Conservation (phyloP, 2,797 vertebrate genomes). For the Enteromius mattozi region DNA sequence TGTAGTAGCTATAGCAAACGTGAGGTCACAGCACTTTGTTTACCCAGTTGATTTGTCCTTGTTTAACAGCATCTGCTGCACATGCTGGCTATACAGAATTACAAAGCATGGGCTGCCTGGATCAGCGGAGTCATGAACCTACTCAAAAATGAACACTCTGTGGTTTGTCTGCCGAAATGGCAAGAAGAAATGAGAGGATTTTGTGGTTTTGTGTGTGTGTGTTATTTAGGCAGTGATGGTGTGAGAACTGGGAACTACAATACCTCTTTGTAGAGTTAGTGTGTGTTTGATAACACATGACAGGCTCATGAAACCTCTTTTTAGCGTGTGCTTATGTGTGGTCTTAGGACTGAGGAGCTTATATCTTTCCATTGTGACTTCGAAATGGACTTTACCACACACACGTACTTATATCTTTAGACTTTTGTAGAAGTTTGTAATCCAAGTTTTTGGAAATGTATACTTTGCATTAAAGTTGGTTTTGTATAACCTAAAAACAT, state of each 20-base stretch:
- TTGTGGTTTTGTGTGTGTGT: neutral
- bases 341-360: neutral
- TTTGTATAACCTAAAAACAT: neutral
- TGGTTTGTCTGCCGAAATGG: constrained; percentile 15
- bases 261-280: constrained; percentile 1
- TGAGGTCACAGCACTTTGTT: constrained; percentile 31
- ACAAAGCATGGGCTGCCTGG: constrained; percentile 12
- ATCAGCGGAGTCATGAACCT: constrained; percentile 23
- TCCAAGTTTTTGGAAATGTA: neutral
- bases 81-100: constrained; percentile 28
- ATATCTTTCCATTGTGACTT: neutral
- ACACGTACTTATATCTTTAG: neutral
- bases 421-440: neutral
- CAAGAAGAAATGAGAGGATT: constrained; percentile 8
- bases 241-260: neutral
- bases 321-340: neutral
- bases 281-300: neutral
- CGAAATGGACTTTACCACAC: neutral
- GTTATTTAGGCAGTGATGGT: neutral
- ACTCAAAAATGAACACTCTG: constrained; percentile 31
- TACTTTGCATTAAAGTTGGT: neutral
- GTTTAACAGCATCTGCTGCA: constrained; percentile 41
- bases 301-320: neutral
- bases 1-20: constrained; percentile 12
- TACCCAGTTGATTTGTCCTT: constrained; percentile 25